These are phyloP conservation scores for Latrodectus elegans DNA, from an alignment of 2,888 invertebrate species.

Conservation along the genomic window DNA sequence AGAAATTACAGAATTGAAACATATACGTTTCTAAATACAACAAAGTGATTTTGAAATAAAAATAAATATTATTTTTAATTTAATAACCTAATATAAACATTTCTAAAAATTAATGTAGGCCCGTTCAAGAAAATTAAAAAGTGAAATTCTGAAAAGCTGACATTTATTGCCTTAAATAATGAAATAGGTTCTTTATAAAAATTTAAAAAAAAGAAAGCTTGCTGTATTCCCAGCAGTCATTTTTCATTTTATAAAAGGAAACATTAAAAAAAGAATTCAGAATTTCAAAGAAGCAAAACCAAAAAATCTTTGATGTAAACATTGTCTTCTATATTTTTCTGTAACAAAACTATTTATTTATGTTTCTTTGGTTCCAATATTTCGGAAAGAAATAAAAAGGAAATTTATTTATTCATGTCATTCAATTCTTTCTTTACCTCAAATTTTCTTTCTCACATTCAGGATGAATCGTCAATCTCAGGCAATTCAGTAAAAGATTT, in stretches of 20 bases:
- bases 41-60: too few relatives aligned
- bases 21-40: too few relatives aligned
- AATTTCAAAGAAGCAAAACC: background rate
- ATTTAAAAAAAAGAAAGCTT: too few relatives aligned
- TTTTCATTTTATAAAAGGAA: background rate
- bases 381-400: constrained; percentile 14
- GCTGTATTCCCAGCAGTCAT: too few relatives aligned
- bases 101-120: too few relatives aligned
- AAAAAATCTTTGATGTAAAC: background rate
- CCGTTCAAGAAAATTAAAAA: too few relatives aligned
- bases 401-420: constrained; percentile 49
- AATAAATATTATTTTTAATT: too few relatives aligned
- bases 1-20: too few relatives aligned
- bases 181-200: too few relatives aligned
- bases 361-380: constrained; percentile 30
- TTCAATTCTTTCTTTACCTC: constrained; percentile 17
- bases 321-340: constrained; percentile 12
- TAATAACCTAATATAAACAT: too few relatives aligned
- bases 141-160: too few relatives aligned
- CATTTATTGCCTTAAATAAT: too few relatives aligned
- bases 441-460: constrained; percentile 37
- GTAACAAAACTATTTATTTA: constrained; percentile 43
- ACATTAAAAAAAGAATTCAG: background rate
- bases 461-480: constrained; percentile 12
- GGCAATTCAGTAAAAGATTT: constrained; percentile 31